Conservation (phyloP, 2,797 vertebrate genomes). For the Tamandua tetradactyla region DNA sequence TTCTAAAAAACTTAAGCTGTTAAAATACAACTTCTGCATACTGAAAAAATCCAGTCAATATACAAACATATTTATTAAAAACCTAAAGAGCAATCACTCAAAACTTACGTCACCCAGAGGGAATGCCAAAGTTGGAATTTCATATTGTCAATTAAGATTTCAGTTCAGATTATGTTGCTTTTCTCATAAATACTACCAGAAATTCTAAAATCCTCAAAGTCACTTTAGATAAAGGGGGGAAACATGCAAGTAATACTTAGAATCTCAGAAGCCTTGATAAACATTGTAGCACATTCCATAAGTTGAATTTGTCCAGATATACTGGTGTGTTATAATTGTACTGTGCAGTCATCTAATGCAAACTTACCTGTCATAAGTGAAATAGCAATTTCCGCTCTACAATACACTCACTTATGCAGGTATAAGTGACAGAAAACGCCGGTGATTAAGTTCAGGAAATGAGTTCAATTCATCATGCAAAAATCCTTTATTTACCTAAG, state of each 20-base stretch:
- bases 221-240: not conserved
- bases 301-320: constrained; percentile 11
- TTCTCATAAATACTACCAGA: not conserved
- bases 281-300: not conserved
- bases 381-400: not conserved
- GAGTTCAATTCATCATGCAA: not conserved
- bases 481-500: not conserved
- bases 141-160: constrained; percentile 46
- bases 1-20: no score
- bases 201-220: constrained; percentile 37
- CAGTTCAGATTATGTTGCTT: constrained; percentile 24
- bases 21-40: no score
- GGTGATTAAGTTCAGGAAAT: not conserved
- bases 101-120: no score
- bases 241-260: constrained; percentile 14
- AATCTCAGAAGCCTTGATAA: constrained; percentile 45
- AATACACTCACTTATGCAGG: not conserved
- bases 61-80: no score
- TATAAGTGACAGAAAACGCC: not conserved
- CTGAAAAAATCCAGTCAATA: no score
- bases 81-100: no score
- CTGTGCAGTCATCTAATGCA: not conserved
- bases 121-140: no score
- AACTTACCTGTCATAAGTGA: not conserved
- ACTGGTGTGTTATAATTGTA: not conserved